A percentile compares a stretch with the other conserved stretches of the same genome.
Conservation (phyloP, 2,113 vertebrate species). For the Pristiophorus japonicus region DNA sequence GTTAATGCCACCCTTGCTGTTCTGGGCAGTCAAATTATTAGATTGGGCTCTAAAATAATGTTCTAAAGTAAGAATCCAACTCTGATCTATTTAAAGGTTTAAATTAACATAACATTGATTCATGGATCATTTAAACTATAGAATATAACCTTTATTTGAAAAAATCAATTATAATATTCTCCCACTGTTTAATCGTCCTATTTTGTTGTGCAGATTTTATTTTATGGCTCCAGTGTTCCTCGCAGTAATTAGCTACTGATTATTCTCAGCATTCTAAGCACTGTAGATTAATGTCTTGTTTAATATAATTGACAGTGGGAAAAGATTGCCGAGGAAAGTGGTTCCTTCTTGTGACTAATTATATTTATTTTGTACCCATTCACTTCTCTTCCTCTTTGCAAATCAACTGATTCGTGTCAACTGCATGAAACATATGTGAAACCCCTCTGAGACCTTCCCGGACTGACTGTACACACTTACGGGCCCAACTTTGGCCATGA, state of each 20-base stretch:
- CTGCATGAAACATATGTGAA: neutral
- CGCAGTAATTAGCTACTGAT: constrained; percentile 8
- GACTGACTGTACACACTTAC: neutral
- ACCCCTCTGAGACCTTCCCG: neutral
- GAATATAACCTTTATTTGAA: constrained; percentile 12
- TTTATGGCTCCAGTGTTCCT: neutral
- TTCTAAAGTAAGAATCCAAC: neutral
- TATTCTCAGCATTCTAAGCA: neutral
- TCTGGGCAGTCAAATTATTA: neutral
- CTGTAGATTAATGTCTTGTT: constrained; percentile 28
- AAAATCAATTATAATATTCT: constrained; percentile 25
- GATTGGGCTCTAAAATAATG: neutral
- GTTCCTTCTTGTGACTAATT: constrained; percentile 10
- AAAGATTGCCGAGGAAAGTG: constrained; percentile 17
- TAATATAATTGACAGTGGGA: constrained; percentile 17
- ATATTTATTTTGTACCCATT: constrained; percentile 24
- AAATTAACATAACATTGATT: constrained; percentile 21
- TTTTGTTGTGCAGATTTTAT: constrained; percentile 2
- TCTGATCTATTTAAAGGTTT: neutral
- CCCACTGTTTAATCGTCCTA: neutral
- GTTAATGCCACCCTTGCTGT: neutral
- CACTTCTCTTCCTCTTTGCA: constrained; percentile 15
- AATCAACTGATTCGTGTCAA: neutral
- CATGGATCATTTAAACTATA: constrained; percentile 1
- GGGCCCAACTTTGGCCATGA: no score